These are phyloP conservation scores for Astropecten irregularis DNA, from an alignment of 53 echinoderm and acorn worm species.

Conservation along the genomic window DNA sequence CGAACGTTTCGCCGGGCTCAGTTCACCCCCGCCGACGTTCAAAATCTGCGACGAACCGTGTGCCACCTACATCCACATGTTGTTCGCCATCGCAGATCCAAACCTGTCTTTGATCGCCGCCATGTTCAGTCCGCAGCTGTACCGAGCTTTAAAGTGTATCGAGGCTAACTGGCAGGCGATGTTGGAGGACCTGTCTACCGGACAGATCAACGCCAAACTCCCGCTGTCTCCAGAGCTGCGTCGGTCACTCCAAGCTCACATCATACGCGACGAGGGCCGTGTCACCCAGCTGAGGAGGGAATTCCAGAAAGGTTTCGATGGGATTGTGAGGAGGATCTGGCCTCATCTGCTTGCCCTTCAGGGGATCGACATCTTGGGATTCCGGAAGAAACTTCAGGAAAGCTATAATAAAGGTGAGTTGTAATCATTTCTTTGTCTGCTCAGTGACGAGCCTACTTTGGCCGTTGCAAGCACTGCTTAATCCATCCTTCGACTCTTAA, in stretches of 20 bases:
- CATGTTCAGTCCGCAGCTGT: conserved; percentile 55
- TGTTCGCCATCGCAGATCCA: conserved; percentile 73
- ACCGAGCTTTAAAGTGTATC: conserved; percentile 20
- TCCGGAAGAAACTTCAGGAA: background rate
- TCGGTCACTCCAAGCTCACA: background rate
- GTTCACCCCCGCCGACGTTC: conserved; percentile 1
- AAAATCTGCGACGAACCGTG: background rate
- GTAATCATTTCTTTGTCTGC: too few species aligned
- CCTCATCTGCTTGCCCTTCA: conserved; percentile 19
- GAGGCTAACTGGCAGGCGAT: conserved; percentile 51
- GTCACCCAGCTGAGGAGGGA: conserved; percentile 49
- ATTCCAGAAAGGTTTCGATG: conserved; percentile 69
- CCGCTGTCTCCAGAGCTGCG: conserved; percentile 33
- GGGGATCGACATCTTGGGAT: conserved; percentile 10
- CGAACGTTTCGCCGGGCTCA: background rate
- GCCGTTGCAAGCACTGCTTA: too few species aligned
- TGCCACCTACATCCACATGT: conserved; percentile 69
- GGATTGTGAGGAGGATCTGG: conserved; percentile 71
- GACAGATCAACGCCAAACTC: conserved; percentile 43
- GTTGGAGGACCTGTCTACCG: conserved; percentile 40
- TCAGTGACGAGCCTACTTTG: too few species aligned
- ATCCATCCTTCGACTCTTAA: background rate
- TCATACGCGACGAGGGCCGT: conserved; percentile 40
- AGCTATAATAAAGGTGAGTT: conserved; percentile 14
- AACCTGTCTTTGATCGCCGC: conserved; percentile 39